Base-by-base conservation (phyloP, 2,797 vertebrate species). In the Channa striata region DNA sequence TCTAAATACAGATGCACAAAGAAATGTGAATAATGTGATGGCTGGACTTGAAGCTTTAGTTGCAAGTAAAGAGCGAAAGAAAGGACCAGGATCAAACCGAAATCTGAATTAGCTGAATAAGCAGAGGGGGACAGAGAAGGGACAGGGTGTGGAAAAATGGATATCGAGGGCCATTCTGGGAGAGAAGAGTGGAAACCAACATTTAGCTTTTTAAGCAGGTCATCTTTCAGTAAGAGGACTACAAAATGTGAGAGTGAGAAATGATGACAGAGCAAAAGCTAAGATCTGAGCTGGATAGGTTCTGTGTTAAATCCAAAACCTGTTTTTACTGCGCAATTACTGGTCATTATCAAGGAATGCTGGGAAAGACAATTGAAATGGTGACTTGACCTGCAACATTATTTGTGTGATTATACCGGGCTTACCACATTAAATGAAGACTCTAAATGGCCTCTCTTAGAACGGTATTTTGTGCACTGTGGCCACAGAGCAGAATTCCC, bases 391-490 rank as follows among this genome's bases (percentile, higher is more conserved):
- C 75, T 48, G 54, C 71, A 74, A 86, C 90, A 56, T 78, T 83
- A 72, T 82, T 89, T 83, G 73, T 43, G 77, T 68, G 82, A 68
- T 89, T 87, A 84, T 84, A 78, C 79, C 65, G 51, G 42, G 47
- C 81, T 89, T 86, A 87, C 80, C 76, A 69, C 79, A 77, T 85
- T 86, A 88, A 92, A 92, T 87, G 80, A 92, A 87, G 87, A 79
- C 87, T 90, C 80, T 80, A 85, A 90, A 87, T 84, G 85, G 86
- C 83, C 77, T 68, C 81, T 87, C 62, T 89, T 59, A 92, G 92
- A 93, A 93, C 82, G 86, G 92, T 76, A 93, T 92, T 94, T 93
- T 94, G 91, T 94, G 84, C 77, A 59, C 84, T 37, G 78, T 60
- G 81, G 81, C 71, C 75, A 83, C 47, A 82, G 82, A 85, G 71